Conservation (phyloP, 1,140 invertebrate genomes). For the Ganaspis sp. region DNA sequence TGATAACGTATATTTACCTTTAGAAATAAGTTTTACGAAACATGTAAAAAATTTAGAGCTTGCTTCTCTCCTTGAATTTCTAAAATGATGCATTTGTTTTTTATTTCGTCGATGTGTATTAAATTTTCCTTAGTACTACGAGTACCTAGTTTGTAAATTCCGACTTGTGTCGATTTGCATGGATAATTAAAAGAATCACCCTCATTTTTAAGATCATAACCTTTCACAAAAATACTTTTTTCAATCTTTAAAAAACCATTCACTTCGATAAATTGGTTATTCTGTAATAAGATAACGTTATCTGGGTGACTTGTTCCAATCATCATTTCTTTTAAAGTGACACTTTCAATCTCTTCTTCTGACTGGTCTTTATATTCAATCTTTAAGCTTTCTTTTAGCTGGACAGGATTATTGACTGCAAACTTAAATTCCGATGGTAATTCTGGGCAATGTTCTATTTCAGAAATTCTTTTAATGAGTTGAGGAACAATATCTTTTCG, state of each 20-base stretch:
- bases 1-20: no score
- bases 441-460: not conserved
- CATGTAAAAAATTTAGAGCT: not conserved
- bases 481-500: no score
- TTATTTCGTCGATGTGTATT: not conserved
- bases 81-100: not conserved
- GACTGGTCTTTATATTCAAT: not conserved
- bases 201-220: not conserved
- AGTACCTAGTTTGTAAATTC: not conserved
- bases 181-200: not conserved
- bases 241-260: not conserved
- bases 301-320: not conserved
- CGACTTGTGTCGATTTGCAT: not conserved
- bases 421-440: not conserved
- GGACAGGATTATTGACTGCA: not conserved
- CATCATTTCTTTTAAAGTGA: not conserved
- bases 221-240: not conserved
- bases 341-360: not conserved
- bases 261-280: not conserved
- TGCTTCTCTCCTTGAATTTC: not conserved
- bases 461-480: not conserved
- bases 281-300: not conserved
- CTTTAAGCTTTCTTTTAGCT: not conserved
- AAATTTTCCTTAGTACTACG: not conserved
- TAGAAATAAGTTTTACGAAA: no score